Evolutionary conservation across 2,113 vertebrate genomes (phyloP), one percentile per base, ranked within the genome.

Genomic region (Eretmochelys imbricata): DNA sequence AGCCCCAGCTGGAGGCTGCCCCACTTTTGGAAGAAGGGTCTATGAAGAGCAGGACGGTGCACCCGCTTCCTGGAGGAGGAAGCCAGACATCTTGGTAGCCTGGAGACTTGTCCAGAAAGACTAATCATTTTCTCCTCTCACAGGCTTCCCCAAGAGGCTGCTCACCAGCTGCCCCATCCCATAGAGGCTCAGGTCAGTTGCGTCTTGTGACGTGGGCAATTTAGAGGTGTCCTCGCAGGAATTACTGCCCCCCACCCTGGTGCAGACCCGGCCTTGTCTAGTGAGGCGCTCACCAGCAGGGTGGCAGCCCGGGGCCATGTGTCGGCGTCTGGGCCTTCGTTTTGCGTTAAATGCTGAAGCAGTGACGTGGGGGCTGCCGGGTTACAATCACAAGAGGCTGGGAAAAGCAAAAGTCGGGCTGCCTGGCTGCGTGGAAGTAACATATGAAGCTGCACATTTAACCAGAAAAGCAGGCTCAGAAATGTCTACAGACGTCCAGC

Each of bases 301-400:
- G 12, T 9, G 5, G 57, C 46, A 2, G 11, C 35, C 53, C 5
- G 80, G 9, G 51, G 59, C 46, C 1, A 5, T 57, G 11, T 4
- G 59, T 85, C 0, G 14, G 14, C 0, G 0, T 42, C 38, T 10
- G 25, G 38, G 80, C 29, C 11, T 17, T 22, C 8, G 1, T 25
- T 38, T 55, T 3, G 7, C 2, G 48, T 10, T 5, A 8, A 5
- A 16, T 27, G 38, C 11, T 10, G 7, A 57, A 17, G 1, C 24
- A 17, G 7, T 35, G 25, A 11, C 55, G 4, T 48, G 42, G 50
- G 1, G 24, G 8, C 2, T 35, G n/a, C 38, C 62, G 16, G 62
- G 62, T 35, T 19, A 4, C 16, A 65, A 17, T 35, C 62, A 8
- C 65, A 17, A n/a, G 65, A 35, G 65, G 35, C 35, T 69, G 65